Evolutionary conservation across 2,888 invertebrate genomes (phyloP).

Genomic region (Meghimatium bilineatum): DNA sequence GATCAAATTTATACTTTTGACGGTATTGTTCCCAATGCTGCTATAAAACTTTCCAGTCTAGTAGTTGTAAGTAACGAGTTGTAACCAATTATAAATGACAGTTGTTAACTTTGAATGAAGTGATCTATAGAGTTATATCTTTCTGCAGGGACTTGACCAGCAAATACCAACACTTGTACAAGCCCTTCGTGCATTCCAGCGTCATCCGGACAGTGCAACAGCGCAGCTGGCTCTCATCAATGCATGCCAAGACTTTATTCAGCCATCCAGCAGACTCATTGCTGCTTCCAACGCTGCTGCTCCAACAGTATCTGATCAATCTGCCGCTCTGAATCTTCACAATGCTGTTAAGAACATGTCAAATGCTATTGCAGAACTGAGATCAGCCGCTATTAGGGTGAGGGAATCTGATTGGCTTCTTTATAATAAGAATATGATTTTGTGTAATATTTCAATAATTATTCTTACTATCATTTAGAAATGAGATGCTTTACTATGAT

Average conservation of each 20-base stretch:
- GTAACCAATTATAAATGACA: too few relatives aligned
- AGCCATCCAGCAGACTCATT: constrained; percentile 82
- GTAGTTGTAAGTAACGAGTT: too few relatives aligned
- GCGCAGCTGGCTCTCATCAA: constrained; percentile 89
- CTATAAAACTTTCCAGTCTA: too few relatives aligned
- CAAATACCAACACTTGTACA: constrained; percentile 89
- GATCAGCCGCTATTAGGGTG: constrained; percentile 79
- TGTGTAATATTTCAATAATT: neutral
- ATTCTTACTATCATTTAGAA: neutral
- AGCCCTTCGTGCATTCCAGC: constrained; percentile 83
- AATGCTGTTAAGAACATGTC: constrained; percentile 83
- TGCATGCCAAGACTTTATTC: constrained; percentile 89
- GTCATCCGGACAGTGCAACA: constrained; percentile 85
- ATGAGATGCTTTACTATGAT: too few relatives aligned
- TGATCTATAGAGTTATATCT: too few relatives aligned
- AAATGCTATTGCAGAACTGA: constrained; percentile 82
- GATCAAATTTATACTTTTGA: too few relatives aligned
- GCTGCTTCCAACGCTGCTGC: constrained; percentile 88
- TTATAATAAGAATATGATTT: neutral
- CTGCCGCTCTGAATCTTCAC: constrained; percentile 86
- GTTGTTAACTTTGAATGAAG: too few relatives aligned
- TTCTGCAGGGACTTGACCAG: constrained; percentile 82
- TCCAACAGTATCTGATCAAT: constrained; percentile 88
- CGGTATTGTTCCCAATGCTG: too few relatives aligned
- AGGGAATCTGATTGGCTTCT: neutral